Percentiles rank a stretch among this genome's conserved stretches.
These are phyloP conservation scores for Macrophya annulata DNA, from an alignment of 2,888 invertebrate genomes.

Conservation along the genomic window DNA sequence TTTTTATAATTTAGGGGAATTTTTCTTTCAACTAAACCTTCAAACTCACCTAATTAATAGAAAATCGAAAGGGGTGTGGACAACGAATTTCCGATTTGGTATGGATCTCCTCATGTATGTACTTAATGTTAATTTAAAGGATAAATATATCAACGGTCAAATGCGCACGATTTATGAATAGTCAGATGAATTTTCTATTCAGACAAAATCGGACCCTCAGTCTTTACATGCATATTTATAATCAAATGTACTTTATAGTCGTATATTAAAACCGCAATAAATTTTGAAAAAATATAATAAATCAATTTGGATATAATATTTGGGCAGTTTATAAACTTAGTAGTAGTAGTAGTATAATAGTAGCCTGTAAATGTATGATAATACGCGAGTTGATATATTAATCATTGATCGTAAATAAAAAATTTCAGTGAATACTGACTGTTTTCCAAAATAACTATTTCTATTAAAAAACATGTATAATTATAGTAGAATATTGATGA, in stretches of 20 bases:
- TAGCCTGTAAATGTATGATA: slow-evolving; percentile 9
- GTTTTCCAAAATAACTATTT: neutral
- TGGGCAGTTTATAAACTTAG: neutral
- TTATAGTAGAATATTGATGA: neutral
- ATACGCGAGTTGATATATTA: neutral
- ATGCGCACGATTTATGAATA: slow-evolving; percentile 5
- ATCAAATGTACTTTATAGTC: neutral
- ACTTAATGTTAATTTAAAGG: neutral
- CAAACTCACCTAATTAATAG: no score
- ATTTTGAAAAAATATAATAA: slow-evolving; percentile 8
- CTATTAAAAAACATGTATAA: neutral
- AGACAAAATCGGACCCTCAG: neutral
- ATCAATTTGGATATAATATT: neutral
- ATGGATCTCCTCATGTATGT: neutral
- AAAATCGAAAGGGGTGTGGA: no score
- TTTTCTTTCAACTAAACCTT: no score
- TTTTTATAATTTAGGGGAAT: no score
- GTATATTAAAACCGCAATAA: slow-evolving; percentile 10
- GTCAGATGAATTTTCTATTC: neutral
- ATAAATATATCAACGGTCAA: slow-evolving; percentile 15
- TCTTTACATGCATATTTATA: slow-evolving; percentile 10
- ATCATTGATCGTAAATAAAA: slow-evolving; percentile 2
- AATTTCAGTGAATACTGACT: neutral
- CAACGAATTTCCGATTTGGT: no score
- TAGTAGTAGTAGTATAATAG: neutral